Conservation (phyloP, 2,113 vertebrate genomes). For the Eurystomus gularis region DNA sequence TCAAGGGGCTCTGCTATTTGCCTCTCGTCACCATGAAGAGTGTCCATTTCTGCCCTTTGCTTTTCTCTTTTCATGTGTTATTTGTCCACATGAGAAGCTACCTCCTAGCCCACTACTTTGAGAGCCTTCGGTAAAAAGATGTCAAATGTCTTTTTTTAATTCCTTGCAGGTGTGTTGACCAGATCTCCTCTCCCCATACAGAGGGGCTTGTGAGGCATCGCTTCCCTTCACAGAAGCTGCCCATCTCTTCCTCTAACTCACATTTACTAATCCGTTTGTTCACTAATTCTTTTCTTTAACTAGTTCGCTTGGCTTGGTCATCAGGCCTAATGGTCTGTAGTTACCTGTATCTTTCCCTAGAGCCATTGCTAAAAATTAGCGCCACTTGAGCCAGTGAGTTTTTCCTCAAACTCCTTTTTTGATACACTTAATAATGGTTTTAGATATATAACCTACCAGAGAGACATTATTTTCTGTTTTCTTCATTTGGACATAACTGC, state of each 20-base stretch:
- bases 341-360: neutral
- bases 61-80: neutral
- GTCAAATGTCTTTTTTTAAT: neutral
- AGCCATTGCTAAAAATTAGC: neutral
- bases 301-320: neutral
- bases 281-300: neutral
- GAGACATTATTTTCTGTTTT: neutral
- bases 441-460: neutral
- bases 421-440: neutral
- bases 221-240: neutral
- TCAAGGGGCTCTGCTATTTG: neutral
- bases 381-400: neutral
- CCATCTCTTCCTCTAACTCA: neutral
- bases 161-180: rapidly evolving
- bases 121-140: neutral
- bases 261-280: neutral
- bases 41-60: neutral
- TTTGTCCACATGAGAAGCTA: neutral
- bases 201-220: rapidly evolving
- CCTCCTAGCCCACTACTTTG: neutral
- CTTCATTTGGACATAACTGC: neutral
- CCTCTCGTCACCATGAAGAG: neutral
- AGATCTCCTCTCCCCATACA: neutral
- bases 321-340: neutral
- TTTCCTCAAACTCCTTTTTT: neutral